Base-by-base conservation (phyloP, 2,888 invertebrate species). In the Pristionchus fissidentatus region DNA sequence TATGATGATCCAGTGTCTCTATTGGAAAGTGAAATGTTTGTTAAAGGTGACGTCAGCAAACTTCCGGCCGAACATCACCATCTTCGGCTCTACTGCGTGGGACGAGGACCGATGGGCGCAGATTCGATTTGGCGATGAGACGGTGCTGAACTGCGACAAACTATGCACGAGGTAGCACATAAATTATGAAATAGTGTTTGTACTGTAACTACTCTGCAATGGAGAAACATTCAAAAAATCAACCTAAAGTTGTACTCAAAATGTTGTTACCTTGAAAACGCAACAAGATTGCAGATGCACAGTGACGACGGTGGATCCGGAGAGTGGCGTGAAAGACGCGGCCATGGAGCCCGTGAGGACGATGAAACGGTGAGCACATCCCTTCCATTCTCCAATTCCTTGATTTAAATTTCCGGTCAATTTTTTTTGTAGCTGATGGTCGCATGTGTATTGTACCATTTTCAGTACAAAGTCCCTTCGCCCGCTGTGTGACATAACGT, bases 51-150 rank as follows among this genome's bases (percentile, higher is more conserved):
- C 85, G 0, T 60, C 79, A 29, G 77, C 82, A 26, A 84, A 85
- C 32, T 88, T 88, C 87, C 87, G 88, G 13, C 86, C 88, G 1
- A 85, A 86, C 7, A 86, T 88, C 38, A 66, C 85, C 22, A 82
- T 88, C 29, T 87, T 87, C 41, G 85, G 86, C 1, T 81, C 70
- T 13, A 41, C 46, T n/a, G 84, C 87, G 4, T 88, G 86, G 85
- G 88, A 88, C 55, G 88, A 88, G 49, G 88, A 88, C 75, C 85
- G 85, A 82, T 88, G 88, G 88, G 85, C 84, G 1, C 83, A 86
- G 41, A 29, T 88, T 1, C 41, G 70, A 73, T 86, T 87, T 29
- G 88, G 86, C 49, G 87, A 87, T 70, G 79, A 55, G 13, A 38
- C 38, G 0, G 41, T 79, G 10, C 46, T 77, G 19, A 57, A 55